Percentiles rank a stretch among this genome's conserved stretches.
Conservation (phyloP, 2,113 vertebrate genomes). For the Otis tarda region DNA sequence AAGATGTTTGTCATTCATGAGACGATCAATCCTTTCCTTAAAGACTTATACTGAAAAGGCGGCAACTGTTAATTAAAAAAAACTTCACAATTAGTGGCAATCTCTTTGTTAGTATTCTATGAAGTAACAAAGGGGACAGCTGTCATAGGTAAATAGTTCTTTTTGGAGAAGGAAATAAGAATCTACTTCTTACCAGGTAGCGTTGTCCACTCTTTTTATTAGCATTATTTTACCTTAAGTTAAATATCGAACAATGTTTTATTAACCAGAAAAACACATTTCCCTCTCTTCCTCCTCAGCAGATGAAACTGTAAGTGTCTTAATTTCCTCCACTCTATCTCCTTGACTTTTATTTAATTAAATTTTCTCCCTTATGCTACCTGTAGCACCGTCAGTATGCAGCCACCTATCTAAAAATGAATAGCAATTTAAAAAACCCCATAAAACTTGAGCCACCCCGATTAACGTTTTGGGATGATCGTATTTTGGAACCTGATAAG, state of each 20-base stretch:
- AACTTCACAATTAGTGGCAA: neutral
- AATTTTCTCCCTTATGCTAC: neutral
- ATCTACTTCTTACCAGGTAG: neutral
- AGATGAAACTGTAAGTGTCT: neutral
- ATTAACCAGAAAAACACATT: neutral
- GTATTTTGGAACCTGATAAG: neutral
- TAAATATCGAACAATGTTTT: neutral
- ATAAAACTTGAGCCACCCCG: neutral
- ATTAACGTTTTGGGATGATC: neutral
- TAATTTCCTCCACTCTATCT: neutral
- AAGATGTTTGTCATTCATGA: neutral
- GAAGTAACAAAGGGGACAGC: neutral
- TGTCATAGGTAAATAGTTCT: neutral
- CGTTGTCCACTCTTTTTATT: neutral
- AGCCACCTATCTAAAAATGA: neutral
- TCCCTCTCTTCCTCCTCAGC: neutral
- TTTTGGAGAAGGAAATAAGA: neutral
- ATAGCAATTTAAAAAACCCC: neutral
- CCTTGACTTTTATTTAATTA: neutral
- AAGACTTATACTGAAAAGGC: neutral
- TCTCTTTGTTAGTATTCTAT: neutral
- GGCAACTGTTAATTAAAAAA: neutral
- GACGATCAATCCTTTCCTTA: neutral
- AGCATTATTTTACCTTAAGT: neutral
- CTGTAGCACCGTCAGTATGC: neutral